Base-by-base conservation (phyloP, 1,140 invertebrate genomes). In the Hyposmocoma kahamanoa region DNA sequence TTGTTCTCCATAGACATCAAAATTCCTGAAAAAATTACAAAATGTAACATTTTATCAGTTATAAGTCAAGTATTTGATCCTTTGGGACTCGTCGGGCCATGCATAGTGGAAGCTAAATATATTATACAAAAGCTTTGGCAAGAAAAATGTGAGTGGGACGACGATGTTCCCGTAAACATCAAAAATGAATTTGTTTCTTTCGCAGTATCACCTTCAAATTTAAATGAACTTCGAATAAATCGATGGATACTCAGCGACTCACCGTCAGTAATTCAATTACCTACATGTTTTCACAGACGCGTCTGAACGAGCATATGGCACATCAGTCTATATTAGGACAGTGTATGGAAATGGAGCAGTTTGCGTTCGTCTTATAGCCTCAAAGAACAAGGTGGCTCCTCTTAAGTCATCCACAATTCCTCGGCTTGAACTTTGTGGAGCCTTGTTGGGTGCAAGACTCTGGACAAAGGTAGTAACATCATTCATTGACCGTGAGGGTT, bases 341-440 rank as follows among this genome's bases (percentile, higher is more conserved):
- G 39, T 46, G 15, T 42, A 57, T 47, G 30, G 11, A 32, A 13
- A 41, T 10, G 46, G 48, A 1, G 13, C 52, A 11, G 43, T 66
- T 0, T 5, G 34, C 1, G 50, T 62, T 8, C 11, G 22, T 5
- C 52, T 82, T 20, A n/a, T 86, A 17, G 57, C 55, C 19, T 59
- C 71, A 1, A 85, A 84, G 62, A 64, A 65, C 11, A 64, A 56
- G 46, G 70, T 85, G 2, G 70, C 80, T 10, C 75, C 80, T 0
- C 10, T 78, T 10, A 73, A 83, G 59, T 19, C 32, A 24, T 30
- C 56, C 2, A 39, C 47, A 8, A 46, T 46, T 11, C 44, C 44
- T 34, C n/a, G 44, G 11, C 21, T 46, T 13, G 44, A 46, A 15
- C 10, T 41, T 13, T 41, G 38, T 22, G 38, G 38, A 15, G 38